A percentile compares a stretch with the other conserved stretches of the same genome.
Evolutionary conservation across 2,888 invertebrate species (phyloP).

Genomic region (Scaptomyza parva): DNA sequence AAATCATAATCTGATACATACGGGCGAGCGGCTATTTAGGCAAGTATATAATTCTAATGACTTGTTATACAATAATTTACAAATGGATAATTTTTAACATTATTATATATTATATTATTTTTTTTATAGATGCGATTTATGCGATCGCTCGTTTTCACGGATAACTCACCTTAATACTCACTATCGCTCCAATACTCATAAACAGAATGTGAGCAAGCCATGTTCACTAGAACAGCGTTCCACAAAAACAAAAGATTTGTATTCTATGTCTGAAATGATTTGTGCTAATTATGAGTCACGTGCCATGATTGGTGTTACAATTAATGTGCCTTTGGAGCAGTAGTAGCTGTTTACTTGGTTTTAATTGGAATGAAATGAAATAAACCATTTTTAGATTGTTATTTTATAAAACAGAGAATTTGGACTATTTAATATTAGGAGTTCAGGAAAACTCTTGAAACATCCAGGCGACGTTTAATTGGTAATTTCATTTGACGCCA

Average conservation of each 20-base stretch:
- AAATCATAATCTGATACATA: constrained; percentile 80
- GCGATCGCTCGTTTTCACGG: constrained; percentile 83
- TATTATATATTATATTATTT: too few species aligned
- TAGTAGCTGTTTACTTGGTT: neutral
- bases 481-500: constrained; percentile 22
- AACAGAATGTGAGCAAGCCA: constrained; percentile 74
- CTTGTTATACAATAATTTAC: neutral
- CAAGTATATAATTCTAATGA: constrained; percentile 21
- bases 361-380: neutral
- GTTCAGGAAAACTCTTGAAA: too few species aligned
- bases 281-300: neutral
- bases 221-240: constrained; percentile 4
- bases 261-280: constrained; percentile 1
- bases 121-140: constrained; percentile 74
- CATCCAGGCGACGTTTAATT: neutral
- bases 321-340: constrained; percentile 20
- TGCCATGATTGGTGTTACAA: constrained; percentile 1
- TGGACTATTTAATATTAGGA: neutral
- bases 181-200: constrained; percentile 81
- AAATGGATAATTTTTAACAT: neutral
- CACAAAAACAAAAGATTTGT: neutral
- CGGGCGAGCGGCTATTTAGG: constrained; percentile 80
- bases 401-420: neutral
- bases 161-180: constrained; percentile 83
- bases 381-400: neutral